These are phyloP conservation scores for Mesorhabditis sp. DNA, from an alignment of 2,888 invertebrate species.

Conservation along the genomic window DNA sequence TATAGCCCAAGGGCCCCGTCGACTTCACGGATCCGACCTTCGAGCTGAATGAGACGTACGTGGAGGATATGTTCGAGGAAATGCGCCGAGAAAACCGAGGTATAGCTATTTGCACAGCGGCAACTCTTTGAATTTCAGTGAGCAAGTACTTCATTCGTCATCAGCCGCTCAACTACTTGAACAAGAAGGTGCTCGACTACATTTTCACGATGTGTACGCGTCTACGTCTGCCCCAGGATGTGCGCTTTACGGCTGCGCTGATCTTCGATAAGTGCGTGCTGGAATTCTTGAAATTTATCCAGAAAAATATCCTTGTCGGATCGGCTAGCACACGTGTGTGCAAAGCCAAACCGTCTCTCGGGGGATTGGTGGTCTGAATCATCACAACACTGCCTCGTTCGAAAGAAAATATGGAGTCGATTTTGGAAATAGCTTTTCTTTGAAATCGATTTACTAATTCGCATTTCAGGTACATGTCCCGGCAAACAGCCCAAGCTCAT, in stretches of 20 bases:
- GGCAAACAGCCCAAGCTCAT: conserved; percentile 26
- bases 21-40: too few species aligned
- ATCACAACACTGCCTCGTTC: too few species aligned
- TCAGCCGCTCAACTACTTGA: conserved; percentile 16
- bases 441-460: conserved; percentile 11
- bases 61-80: too few species aligned
- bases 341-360: conserved; percentile 8
- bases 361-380: not conserved
- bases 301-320: not conserved
- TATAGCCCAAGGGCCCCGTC: too few species aligned
- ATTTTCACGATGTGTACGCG: conserved; percentile 52
- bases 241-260: conserved; percentile 43
- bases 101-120: too few species aligned
- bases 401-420: too few species aligned
- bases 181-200: conserved; percentile 38
- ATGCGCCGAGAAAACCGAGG: too few species aligned
- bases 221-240: conserved; percentile 47
- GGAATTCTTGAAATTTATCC: too few species aligned
- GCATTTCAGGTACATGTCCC: conserved; percentile 31
- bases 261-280: conserved; percentile 37
- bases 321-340: too few species aligned
- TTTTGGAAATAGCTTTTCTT: conserved; percentile 8
- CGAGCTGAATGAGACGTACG: too few species aligned
- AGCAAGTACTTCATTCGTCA: too few species aligned
- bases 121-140: too few species aligned